Evolutionary conservation across 2,113 vertebrate species (phyloP), one percentile per base, ranked within the genome.

Genomic region (Plestiodon gilberti): DNA sequence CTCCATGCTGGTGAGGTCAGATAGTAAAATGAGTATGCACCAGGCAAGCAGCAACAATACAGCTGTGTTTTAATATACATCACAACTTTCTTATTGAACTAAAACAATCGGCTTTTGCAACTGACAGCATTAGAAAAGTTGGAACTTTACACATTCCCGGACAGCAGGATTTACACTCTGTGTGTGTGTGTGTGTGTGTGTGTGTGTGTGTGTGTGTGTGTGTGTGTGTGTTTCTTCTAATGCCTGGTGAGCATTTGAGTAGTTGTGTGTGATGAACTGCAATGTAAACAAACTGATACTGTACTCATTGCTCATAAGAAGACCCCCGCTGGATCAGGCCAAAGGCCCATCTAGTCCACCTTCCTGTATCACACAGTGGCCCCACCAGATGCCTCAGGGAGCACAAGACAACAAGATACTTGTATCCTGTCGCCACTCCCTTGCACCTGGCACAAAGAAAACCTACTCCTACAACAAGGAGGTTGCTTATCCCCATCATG

Each of bases 91-190:
- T 59, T 52, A 57, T 48, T 52, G 59, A 84, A 75, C 30, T 48
- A 8, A 23, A 23, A 88, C 40, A 33, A 70, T 82, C 35, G 2
- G 20, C 35, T 67, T 82, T 20, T 84, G 22, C 30, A 23, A 11
- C 78, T 2, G 11, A 23, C 52, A 75, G 13, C 28, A 57, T 23
- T 2, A 33, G 71, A 62, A 28, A 35, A 38, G 23, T 3, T 61
- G 48, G 62, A 75, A 55, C n/a, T 40, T 1, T 1, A 0, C 7
- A 1, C 0, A 0, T 22, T 25, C 65, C 10, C 1, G 23, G 38
- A 55, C 17, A 9, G 28, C 28, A 15, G 20, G 33, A 3, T 57
- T 71, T 55, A 22, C 57, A 30, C 22, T 0, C 6, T 2, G 1
- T 11, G 57, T 38, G 3, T n/a, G 35, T 67, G 38, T n/a, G 38